These are phyloP conservation scores for Zootermopsis nevadensis DNA, from an alignment of 2,888 invertebrate genomes.

Conservation along the genomic window DNA sequence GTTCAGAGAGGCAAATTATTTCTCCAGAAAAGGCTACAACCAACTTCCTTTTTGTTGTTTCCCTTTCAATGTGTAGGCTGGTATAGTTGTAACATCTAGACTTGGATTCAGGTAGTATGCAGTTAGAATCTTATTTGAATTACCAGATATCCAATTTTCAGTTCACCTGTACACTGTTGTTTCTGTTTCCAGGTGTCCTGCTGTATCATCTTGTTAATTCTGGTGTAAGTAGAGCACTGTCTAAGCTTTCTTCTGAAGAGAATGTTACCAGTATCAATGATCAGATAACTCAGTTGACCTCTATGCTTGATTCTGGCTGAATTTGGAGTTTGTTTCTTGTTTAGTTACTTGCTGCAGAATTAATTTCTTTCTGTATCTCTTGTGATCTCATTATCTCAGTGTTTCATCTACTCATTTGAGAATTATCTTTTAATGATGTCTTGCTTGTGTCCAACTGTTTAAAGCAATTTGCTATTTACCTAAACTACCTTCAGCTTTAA, in stretches of 20 bases:
- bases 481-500: background rate
- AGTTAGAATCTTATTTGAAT: too few species aligned
- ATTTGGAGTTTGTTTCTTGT: background rate
- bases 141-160: too few species aligned
- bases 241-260: slow-evolving; percentile 11
- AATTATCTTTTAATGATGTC: slow-evolving; percentile 29
- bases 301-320: slow-evolving; percentile 43
- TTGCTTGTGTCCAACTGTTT: slow-evolving; percentile 17
- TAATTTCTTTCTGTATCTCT: slow-evolving; percentile 23
- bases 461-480: background rate
- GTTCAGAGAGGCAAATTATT: too few species aligned
- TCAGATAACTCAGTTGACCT: slow-evolving; percentile 36
- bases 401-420: slow-evolving; percentile 26
- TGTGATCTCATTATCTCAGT: slow-evolving; percentile 29
- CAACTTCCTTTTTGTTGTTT: too few species aligned
- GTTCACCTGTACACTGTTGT: too few species aligned
- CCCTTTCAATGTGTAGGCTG: too few species aligned
- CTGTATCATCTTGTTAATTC: slow-evolving; percentile 42
- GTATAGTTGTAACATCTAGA: too few species aligned
- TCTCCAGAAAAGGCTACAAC: too few species aligned
- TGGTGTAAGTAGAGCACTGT: slow-evolving; percentile 34
- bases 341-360: slow-evolving; percentile 24
- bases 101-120: too few species aligned
- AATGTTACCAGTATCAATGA: slow-evolving; percentile 40
- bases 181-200: slow-evolving; percentile 42